Evolutionary conservation across 2,797 vertebrate species (phyloP), one percentile per base, ranked within the genome.

Genomic region (Mormyrops boulengeri): DNA sequence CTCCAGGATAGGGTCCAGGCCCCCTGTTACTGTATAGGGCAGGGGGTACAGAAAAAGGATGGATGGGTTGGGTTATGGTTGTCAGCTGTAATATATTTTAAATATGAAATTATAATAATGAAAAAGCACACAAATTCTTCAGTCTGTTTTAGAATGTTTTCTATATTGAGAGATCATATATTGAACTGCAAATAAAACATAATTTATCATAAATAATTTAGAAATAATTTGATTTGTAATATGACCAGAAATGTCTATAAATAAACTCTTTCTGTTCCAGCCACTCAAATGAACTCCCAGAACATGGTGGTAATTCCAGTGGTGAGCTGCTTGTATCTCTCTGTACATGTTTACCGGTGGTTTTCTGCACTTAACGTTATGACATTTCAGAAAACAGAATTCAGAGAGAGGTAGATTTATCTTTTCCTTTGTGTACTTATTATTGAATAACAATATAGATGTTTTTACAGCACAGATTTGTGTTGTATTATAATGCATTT

Each of bases 261-360:
- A 85, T 44, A n/a, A 19, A 8, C 55, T 73, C 73, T 90, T 88
- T 9, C n/a, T 89, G 91, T 95, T 92, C 90, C 90, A 66, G 95
- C 90, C 62, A 93, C 91, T 88, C 87, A 87, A 0, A 93, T 91
- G 62, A 92, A 93, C 6, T 88, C 92, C 87, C 93, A 92, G 53
- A 95, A 95, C 82, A 95, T 94, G 0, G 95, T 96, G 44, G 96
- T 96, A 92, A 94, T 96, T 93, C 94, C 95, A 3, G 95, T 96
- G n/a, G 96, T 97, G 92, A 95, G 96, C 94, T 50, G 19, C 12
- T 85, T 86, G n/a, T 12, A 77, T 22, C 19, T 73, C 14, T 84
- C n/a, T 80, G 4, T 14, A 53, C 11, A 19, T 80, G 38, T 80
- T 41, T 44, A 44, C 38, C 6, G 17, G 14, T 44, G 44, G 11